Evolutionary conservation across 2,888 invertebrate species (phyloP).

Genomic region (Dolichopus griseipennis): DNA sequence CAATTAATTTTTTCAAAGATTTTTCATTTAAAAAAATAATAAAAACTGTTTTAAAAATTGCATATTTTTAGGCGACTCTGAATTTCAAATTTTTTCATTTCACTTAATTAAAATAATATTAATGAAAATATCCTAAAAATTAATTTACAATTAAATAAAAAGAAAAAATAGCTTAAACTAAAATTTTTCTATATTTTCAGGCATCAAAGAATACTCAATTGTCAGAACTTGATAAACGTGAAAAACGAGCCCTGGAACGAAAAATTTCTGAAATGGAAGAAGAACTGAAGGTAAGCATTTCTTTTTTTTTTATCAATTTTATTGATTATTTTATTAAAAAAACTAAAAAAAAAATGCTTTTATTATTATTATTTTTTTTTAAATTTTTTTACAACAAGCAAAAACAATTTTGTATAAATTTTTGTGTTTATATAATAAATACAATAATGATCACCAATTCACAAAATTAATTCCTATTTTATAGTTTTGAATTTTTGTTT

Average conservation of each 20-base stretch:
- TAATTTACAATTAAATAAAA: too few species aligned
- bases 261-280: slow-evolving; percentile 97
- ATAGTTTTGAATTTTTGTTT: neutral
- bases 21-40: too few species aligned
- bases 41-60: too few species aligned
- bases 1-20: too few species aligned
- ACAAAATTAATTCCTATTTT: slow-evolving; percentile 2
- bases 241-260: slow-evolving; percentile 90
- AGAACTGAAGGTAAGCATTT: slow-evolving; percentile 84
- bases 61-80: too few species aligned
- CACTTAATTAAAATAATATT: too few species aligned
- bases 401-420: neutral
- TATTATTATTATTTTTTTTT: neutral
- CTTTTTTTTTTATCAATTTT: slow-evolving; percentile 21
- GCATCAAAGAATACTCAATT: slow-evolving; percentile 57
- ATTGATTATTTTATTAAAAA: neutral
- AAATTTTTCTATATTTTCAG: too few species aligned
- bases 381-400: neutral
- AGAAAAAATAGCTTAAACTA: too few species aligned
- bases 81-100: too few species aligned
- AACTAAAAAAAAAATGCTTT: neutral
- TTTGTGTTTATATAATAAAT: neutral
- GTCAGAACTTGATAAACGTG: slow-evolving; percentile 80
- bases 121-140: too few species aligned
- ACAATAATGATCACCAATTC: neutral